These are phyloP conservation scores for Globia sparganii DNA, from an alignment of 2,888 invertebrate genomes.

Conservation along the genomic window DNA sequence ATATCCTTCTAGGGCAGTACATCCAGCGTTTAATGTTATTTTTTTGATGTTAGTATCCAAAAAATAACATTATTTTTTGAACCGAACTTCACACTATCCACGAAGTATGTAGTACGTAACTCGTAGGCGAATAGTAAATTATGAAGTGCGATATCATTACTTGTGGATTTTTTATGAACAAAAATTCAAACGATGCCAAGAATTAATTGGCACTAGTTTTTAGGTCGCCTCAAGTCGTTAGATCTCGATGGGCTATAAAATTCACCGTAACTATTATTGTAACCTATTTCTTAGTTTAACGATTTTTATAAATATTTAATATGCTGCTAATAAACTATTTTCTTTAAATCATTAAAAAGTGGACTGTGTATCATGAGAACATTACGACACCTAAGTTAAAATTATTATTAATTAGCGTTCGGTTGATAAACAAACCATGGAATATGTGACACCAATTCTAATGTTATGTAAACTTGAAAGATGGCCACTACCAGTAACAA, in stretches of 20 bases:
- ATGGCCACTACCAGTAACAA: constrained; percentile 26
- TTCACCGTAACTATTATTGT: constrained; percentile 29
- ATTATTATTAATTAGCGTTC: constrained; percentile 47
- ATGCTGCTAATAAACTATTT: constrained; percentile 37
- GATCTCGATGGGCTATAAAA: constrained; percentile 44
- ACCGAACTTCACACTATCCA: background rate
- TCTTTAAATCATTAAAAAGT: constrained; percentile 26
- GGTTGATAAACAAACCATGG: constrained; percentile 40
- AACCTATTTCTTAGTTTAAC: constrained; percentile 50
- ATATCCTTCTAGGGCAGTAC: too few species aligned
- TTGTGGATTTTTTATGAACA: constrained; percentile 3
- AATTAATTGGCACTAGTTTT: constrained; percentile 51
- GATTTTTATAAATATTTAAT: constrained; percentile 45
- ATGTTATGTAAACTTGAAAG: constrained; percentile 58
- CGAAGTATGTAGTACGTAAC: background rate
- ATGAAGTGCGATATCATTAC: constrained; percentile 6
- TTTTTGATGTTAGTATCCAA: background rate
- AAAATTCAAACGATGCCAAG: constrained; percentile 39
- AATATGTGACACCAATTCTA: constrained; percentile 49
- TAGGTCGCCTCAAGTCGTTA: constrained; percentile 41
- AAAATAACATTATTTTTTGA: background rate
- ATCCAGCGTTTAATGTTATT: too few species aligned
- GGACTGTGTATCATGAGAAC: constrained; percentile 16
- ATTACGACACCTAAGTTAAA: constrained; percentile 24
- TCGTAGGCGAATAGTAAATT: background rate